Conservation (phyloP, 2,797 vertebrate species). For the Spea hammondii region DNA sequence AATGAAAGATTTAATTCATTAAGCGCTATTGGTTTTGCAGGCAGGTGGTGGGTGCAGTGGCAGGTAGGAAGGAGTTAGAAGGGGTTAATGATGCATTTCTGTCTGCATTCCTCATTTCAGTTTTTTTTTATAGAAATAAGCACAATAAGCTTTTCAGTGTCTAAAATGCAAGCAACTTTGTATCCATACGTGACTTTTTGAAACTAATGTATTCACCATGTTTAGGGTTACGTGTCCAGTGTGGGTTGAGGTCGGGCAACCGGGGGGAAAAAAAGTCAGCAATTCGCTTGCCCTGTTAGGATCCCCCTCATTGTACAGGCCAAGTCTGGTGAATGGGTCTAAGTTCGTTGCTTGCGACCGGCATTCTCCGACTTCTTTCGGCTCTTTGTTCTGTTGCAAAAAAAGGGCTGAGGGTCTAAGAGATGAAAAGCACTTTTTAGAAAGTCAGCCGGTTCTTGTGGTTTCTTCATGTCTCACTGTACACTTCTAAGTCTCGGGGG, state of each 20-base stretch:
- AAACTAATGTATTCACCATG: constrained; percentile 9
- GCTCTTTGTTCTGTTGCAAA: constrained; percentile 34
- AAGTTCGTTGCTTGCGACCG: constrained; percentile 29
- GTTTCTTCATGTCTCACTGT: constrained; percentile 12
- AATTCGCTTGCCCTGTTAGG: constrained; percentile 13
- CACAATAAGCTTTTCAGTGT: not conserved
- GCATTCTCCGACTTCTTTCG: constrained; percentile 30
- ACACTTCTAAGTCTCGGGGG: constrained; percentile 27
- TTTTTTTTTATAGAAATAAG: too few relatives aligned
- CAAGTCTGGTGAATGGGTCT: constrained; percentile 28
- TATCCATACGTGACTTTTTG: not conserved
- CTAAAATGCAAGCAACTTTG: not conserved
- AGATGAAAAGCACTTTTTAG: constrained; percentile 35
- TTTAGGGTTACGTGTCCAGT: not conserved
- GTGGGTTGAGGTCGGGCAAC: constrained; percentile 43
- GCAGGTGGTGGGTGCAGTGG: too few relatives aligned
- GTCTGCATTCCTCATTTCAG: too few relatives aligned
- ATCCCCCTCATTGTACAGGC: constrained; percentile 4
- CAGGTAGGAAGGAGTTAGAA: too few relatives aligned
- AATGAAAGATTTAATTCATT: too few relatives aligned
- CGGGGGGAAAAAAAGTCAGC: constrained; percentile 25
- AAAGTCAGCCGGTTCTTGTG: constrained; percentile 11
- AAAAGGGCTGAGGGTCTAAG: constrained; percentile 9
- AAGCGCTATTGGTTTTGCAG: too few relatives aligned
- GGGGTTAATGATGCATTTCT: too few relatives aligned